Conservation (phyloP, 1,140 invertebrate species). For the Penaeus chinensis region DNA sequence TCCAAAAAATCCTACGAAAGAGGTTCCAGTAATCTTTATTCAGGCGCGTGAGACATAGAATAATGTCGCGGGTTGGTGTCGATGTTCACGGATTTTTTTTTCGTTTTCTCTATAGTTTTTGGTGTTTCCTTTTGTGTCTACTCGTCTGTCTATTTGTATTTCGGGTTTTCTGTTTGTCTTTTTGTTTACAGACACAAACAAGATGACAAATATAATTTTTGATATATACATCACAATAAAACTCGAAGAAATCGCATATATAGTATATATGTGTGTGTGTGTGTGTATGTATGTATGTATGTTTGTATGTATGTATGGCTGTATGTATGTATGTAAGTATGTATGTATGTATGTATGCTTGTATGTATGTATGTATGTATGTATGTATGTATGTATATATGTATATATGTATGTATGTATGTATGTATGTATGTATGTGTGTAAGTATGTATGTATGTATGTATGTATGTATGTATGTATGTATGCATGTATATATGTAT, state of each 20-base stretch:
- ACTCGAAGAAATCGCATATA: not conserved
- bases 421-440: not conserved
- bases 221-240: conserved; percentile 8
- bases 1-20: too few species aligned
- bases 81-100: too few species aligned
- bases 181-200: too few species aligned
- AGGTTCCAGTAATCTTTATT: too few species aligned
- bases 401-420: not conserved
- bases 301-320: not conserved
- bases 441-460: not conserved
- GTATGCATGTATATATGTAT: not conserved
- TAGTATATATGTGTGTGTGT: not conserved
- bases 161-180: too few species aligned
- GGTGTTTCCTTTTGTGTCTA: too few species aligned
- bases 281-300: not conserved
- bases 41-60: too few species aligned
- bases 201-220: not conserved
- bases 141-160: too few species aligned
- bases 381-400: not conserved
- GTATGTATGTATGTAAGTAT: conserved; percentile 5
- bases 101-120: too few species aligned
- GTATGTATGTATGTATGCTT: not conserved
- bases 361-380: not conserved
- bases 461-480: not conserved
- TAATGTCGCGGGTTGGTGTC: too few species aligned